phyloP scores from a whole-genome alignment of 2,888 invertebrate genomes.

The Plusia festucae region DNA sequence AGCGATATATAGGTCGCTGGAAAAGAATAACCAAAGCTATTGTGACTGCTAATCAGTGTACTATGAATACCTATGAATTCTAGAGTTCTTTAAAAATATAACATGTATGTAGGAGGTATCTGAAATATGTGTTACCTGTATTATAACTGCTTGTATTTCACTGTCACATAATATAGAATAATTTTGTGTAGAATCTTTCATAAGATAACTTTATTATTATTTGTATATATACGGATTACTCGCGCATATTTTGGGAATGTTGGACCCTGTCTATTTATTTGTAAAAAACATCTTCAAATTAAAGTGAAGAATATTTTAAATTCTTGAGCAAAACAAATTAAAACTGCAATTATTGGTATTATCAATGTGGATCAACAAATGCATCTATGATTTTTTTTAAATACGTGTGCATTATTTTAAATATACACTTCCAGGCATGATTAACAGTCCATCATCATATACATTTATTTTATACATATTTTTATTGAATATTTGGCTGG shows the following conservation, averaged over 20 bases:
- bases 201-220: not conserved
- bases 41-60: conserved; percentile 28
- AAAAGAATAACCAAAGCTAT: conserved; percentile 46
- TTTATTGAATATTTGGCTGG: no score
- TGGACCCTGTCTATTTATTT: not conserved
- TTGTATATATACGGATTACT: not conserved
- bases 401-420: no score
- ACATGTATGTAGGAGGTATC: conserved; percentile 20
- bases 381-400: not conserved
- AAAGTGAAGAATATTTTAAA: no score
- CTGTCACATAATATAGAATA: conserved; percentile 18
- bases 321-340: not conserved
- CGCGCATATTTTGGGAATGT: not conserved
- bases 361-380: no score
- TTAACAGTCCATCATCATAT: no score
- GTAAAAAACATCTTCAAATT: no score
- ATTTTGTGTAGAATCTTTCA: conserved; percentile 20
- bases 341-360: not conserved
- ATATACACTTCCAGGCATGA: no score
- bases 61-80: conserved; percentile 29
- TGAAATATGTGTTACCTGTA: conserved; percentile 10
- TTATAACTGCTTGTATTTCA: conserved; percentile 13
- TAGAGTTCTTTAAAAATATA: conserved; percentile 27
- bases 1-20: conserved; percentile 23
- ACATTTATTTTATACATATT: no score